Conservation (phyloP, 2,797 vertebrate species). For the Pangasius krempfi region DNA sequence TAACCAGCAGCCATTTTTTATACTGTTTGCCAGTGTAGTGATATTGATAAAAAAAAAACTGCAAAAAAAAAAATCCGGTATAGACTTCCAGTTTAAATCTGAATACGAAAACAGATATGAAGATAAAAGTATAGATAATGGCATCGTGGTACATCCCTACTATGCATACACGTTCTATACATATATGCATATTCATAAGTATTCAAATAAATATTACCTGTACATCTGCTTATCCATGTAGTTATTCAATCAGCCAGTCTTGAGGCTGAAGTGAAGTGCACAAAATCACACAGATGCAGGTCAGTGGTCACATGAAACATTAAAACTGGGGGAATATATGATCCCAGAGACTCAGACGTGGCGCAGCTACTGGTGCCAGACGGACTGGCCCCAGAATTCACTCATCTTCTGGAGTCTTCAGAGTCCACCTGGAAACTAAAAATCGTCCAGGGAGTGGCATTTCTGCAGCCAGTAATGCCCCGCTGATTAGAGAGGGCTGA, state of each 20-base stretch:
- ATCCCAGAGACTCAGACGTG: background rate
- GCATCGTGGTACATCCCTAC: background rate
- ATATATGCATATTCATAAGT: too few relatives aligned
- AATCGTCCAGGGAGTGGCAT: background rate
- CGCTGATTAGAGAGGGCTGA: background rate
- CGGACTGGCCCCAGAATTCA: background rate
- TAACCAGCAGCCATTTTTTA: background rate
- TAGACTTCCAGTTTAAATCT: background rate
- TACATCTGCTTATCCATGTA: background rate
- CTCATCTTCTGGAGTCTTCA: background rate
- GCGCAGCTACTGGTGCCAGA: background rate
- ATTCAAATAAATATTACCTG: background rate
- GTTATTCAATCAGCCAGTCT: background rate
- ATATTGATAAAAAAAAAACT: too few relatives aligned
- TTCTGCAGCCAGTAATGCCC: background rate
- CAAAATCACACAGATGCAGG: background rate
- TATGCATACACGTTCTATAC: too few relatives aligned
- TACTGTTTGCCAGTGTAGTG: too few relatives aligned
- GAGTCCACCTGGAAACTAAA: background rate
- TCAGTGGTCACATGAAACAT: background rate
- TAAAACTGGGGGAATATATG: background rate
- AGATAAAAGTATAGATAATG: background rate
- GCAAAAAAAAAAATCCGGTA: background rate
- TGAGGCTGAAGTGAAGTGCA: background rate
- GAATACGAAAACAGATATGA: background rate